Evolutionary conservation across 2,888 invertebrate genomes (phyloP).

Genomic region (Metellina segmentata): DNA sequence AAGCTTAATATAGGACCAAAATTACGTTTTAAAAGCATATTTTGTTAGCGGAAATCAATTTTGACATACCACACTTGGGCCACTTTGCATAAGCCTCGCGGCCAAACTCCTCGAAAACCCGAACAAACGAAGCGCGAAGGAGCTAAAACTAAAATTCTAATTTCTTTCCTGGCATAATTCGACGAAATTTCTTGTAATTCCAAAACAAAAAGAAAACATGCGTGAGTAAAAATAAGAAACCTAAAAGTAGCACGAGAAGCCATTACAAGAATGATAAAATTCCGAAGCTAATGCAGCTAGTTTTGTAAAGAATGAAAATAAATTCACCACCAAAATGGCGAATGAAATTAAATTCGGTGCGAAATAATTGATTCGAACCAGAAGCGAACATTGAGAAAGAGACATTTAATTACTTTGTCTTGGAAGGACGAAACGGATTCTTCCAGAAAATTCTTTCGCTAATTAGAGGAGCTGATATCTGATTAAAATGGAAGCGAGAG

Average conservation of each 20-base stretch:
- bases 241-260: background rate
- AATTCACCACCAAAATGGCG: background rate
- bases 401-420: slow-evolving; percentile 54
- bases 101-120: no score
- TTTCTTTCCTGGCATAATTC: no score
- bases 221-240: no score
- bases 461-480: slow-evolving; percentile 37
- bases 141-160: no score
- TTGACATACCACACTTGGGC: no score
- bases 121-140: no score
- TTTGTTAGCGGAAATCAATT: no score
- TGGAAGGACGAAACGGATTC: slow-evolving; percentile 20
- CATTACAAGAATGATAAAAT: background rate
- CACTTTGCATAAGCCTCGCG: no score
- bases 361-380: slow-evolving; percentile 38
- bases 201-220: no score
- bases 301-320: background rate
- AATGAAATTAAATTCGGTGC: slow-evolving; percentile 24
- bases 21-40: no score
- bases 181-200: no score
- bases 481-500: slow-evolving; percentile 29
- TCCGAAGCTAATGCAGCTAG: background rate
- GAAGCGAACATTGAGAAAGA: slow-evolving; percentile 20
- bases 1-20: no score
- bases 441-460: slow-evolving; percentile 39